Percentiles rank a stretch among this genome's conserved stretches.
Evolutionary conservation across 1,140 invertebrate genomes (phyloP).

Genomic region (Macrobrachium rosenbergii): DNA sequence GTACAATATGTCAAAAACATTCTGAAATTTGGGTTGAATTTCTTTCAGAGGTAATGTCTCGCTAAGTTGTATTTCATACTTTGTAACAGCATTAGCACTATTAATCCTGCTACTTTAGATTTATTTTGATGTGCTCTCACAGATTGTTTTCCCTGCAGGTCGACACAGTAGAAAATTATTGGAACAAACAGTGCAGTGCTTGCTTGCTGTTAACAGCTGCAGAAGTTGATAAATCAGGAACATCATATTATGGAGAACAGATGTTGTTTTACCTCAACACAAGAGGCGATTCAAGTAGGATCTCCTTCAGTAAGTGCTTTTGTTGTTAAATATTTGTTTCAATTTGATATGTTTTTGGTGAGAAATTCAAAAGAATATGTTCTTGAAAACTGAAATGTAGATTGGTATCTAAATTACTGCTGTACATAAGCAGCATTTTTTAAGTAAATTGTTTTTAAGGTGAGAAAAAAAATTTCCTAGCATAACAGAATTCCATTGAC

Average conservation of each 20-base stretch:
- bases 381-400: background rate
- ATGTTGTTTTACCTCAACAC: conserved; percentile 57
- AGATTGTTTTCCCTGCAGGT: conserved; percentile 38
- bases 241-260: conserved; percentile 58
- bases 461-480: no score
- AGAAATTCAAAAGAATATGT: background rate
- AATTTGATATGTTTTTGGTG: no score
- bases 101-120: background rate
- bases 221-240: conserved; percentile 52
- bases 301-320: conserved; percentile 53
- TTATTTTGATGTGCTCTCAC: background rate
- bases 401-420: no score
- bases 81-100: no score
- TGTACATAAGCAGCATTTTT: no score
- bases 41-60: no score
- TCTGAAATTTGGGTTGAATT: no score
- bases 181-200: conserved; percentile 53
- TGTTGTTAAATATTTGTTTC: no score
- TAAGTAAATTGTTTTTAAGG: no score
- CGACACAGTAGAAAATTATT: conserved; percentile 37
- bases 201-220: conserved; percentile 53
- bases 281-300: conserved; percentile 50
- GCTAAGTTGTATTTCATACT: no score
- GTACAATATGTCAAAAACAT: no score
- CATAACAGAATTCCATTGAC: no score